Evolutionary conservation across 1,140 invertebrate species (phyloP).

Genomic region (Drosophila watanabei): DNA sequence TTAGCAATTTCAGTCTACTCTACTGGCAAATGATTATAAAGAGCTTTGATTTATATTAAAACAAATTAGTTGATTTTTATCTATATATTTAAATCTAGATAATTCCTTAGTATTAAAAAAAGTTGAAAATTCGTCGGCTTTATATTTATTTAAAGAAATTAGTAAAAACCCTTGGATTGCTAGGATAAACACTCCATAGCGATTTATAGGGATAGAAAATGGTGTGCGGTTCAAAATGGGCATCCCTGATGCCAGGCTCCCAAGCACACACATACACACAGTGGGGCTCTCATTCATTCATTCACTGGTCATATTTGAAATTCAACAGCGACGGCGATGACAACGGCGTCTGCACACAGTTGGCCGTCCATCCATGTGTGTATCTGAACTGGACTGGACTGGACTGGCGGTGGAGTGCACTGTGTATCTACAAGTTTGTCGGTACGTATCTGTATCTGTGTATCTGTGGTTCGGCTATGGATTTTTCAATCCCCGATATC

Average conservation of each 20-base stretch:
- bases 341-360: constrained; percentile 52
- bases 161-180: not conserved
- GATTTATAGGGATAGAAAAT: not conserved
- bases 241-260: constrained; percentile 13
- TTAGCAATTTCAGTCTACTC: not conserved
- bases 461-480: constrained; percentile 82
- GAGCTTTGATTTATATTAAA: not conserved
- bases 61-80: not conserved
- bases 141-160: not conserved
- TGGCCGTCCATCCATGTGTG: constrained; percentile 37
- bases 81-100: not conserved
- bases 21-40: not conserved
- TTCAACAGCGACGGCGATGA: constrained; percentile 81
- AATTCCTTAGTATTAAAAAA: not conserved
- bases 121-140: not conserved
- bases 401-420: constrained; percentile 4
- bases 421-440: constrained; percentile 65
- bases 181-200: not conserved
- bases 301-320: constrained; percentile 72
- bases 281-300: constrained; percentile 63
- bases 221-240: not conserved
- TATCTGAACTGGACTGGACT: constrained; percentile 28
- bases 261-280: constrained; percentile 15
- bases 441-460: constrained; percentile 62
- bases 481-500: constrained; percentile 85